Conservation (phyloP, 2,888 invertebrate species). For the Cephus pulcher region DNA sequence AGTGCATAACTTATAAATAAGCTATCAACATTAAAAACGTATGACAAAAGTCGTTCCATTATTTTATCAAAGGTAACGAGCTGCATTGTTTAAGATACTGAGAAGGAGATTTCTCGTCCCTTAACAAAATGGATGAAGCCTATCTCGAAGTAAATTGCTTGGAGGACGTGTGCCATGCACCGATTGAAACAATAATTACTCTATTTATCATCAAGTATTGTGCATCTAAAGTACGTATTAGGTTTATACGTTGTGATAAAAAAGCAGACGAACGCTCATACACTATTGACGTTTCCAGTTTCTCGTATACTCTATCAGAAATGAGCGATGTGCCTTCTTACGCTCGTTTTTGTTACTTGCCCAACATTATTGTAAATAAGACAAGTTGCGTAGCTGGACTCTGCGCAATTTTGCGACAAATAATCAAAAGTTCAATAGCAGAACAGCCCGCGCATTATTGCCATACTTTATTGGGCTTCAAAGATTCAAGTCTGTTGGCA, state of each 20-base stretch:
- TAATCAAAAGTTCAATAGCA: conserved; percentile 66
- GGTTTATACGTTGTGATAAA: conserved; percentile 62
- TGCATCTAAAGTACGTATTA: conserved; percentile 66
- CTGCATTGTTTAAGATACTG: conserved; percentile 16
- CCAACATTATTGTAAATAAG: conserved; percentile 72
- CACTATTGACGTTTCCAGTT: conserved; percentile 56
- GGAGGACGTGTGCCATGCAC: conserved; percentile 55
- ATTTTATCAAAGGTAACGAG: not conserved
- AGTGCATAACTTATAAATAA: conserved; percentile 40
- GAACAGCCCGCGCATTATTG: conserved; percentile 58
- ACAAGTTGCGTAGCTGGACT: conserved; percentile 80
- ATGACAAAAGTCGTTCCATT: conserved; percentile 10
- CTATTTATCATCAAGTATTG: conserved; percentile 74
- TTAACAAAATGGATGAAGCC: conserved; percentile 47
- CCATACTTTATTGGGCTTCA: conserved; percentile 79
- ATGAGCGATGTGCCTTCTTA: conserved; percentile 62
- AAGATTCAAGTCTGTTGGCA: conserved; percentile 82
- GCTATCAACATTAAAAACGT: conserved; percentile 1
- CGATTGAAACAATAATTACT: conserved; percentile 75
- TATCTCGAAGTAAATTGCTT: conserved; percentile 55
- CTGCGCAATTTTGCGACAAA: conserved; percentile 77
- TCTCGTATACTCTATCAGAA: conserved; percentile 59
- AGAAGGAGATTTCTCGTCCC: not conserved
- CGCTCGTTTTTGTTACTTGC: conserved; percentile 70
- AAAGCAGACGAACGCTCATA: conserved; percentile 47